Conservation (phyloP, 2,797 vertebrate species). For the Todus mexicanus region DNA sequence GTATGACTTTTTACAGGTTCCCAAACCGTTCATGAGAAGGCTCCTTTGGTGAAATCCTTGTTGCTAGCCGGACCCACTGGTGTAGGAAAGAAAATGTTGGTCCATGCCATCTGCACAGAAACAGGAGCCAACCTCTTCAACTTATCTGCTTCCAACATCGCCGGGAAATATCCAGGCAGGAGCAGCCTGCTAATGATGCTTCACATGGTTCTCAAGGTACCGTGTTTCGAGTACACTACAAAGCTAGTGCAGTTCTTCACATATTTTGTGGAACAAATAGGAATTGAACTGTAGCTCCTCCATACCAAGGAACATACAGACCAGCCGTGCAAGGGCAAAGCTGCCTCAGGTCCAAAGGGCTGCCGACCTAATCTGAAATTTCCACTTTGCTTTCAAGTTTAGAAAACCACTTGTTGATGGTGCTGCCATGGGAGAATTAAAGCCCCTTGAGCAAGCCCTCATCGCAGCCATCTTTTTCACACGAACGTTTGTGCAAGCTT, state of each 20-base stretch:
- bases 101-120: slow-evolving; percentile 86
- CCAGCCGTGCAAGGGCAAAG: background rate
- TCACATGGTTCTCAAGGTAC: slow-evolving; percentile 83
- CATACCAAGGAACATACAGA: fast-evolving
- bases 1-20: slow-evolving; percentile 75
- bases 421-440: background rate
- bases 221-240: background rate
- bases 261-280: background rate
- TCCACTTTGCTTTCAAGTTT: background rate
- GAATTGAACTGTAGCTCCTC: background rate
- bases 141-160: slow-evolving; percentile 74
- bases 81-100: slow-evolving; percentile 86
- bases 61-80: slow-evolving; percentile 80
- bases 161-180: slow-evolving; percentile 79
- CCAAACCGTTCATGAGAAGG: slow-evolving; percentile 78
- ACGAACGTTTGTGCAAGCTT: background rate
- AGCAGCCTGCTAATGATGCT: slow-evolving; percentile 77
- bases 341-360: background rate
- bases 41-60: slow-evolving; percentile 79
- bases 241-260: background rate
- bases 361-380: background rate
- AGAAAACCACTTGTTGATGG: background rate
- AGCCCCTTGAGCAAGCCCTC: background rate
- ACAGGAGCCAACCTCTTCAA: slow-evolving; percentile 87
- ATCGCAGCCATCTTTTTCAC: background rate